These are phyloP conservation scores for Rhabditoides inermis DNA, from an alignment of 2,888 invertebrate species.

Conservation along the genomic window DNA sequence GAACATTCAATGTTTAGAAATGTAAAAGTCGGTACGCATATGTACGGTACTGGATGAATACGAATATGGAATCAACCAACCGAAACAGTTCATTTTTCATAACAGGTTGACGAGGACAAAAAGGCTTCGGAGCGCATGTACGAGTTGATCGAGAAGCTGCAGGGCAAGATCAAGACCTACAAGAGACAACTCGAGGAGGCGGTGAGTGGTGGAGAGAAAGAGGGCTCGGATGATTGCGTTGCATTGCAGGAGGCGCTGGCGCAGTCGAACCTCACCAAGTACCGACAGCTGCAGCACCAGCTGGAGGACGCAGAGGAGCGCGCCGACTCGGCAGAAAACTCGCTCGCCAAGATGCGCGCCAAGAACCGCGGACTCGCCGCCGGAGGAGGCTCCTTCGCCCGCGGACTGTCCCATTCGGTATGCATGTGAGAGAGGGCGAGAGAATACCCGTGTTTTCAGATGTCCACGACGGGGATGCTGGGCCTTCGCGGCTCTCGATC, in stretches of 20 bases:
- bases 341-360: constrained; percentile 55
- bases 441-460: constrained; percentile 7
- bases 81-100: not conserved
- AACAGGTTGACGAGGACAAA: constrained; percentile 90
- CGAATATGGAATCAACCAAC: not conserved
- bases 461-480: constrained; percentile 14
- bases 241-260: constrained; percentile 55
- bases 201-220: too few species aligned
- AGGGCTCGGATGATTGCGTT: too few species aligned
- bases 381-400: constrained; percentile 31
- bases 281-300: constrained; percentile 58
- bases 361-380: constrained; percentile 41
- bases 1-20: not conserved
- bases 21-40: not conserved
- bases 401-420: constrained; percentile 36
- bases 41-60: not conserved
- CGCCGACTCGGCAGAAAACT: constrained; percentile 57
- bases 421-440: not conserved
- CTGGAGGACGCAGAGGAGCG: constrained; percentile 52
- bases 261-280: constrained; percentile 57
- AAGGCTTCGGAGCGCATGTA: constrained; percentile 99
- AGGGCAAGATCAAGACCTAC: constrained; percentile 65
- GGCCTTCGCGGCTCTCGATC: constrained; percentile 24
- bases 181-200: constrained; percentile 59
- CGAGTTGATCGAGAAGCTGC: constrained; percentile 96